A percentile compares a stretch with the other conserved stretches of the same genome.
Evolutionary conservation across 2,888 invertebrate species (phyloP).

Genomic region (Euclidia mi): DNA sequence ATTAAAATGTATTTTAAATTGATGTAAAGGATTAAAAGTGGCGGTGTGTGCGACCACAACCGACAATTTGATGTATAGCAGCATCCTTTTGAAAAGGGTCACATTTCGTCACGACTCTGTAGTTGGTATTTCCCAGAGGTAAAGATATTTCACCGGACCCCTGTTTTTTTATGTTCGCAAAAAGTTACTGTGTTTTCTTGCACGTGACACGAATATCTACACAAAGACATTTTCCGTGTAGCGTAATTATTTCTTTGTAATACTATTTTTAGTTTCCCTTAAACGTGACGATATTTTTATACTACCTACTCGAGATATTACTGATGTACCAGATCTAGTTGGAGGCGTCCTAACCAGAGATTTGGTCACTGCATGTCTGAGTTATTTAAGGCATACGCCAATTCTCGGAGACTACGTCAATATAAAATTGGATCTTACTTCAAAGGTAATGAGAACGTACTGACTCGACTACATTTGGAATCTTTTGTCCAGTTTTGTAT

Average conservation of each 20-base stretch:
- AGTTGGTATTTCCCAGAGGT: slow-evolving; percentile 58
- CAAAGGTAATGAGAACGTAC: slow-evolving; percentile 66
- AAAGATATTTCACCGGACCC: slow-evolving; percentile 53
- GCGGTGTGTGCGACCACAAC: slow-evolving; percentile 36
- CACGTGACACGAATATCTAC: slow-evolving; percentile 20
- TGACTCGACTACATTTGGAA: neutral
- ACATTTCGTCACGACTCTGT: slow-evolving; percentile 61
- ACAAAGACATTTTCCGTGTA: slow-evolving; percentile 4
- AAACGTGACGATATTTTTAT: slow-evolving; percentile 81
- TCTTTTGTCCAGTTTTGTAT: neutral
- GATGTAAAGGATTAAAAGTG: slow-evolving; percentile 53
- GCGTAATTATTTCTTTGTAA: neutral
- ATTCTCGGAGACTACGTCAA: slow-evolving; percentile 87
- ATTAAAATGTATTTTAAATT: slow-evolving; percentile 56
- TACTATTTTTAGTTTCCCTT: slow-evolving; percentile 70
- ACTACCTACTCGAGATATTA: slow-evolving; percentile 64
- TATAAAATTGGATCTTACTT: slow-evolving; percentile 87
- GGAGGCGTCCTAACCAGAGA: slow-evolving; percentile 87
- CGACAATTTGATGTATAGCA: slow-evolving; percentile 59
- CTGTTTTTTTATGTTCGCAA: slow-evolving; percentile 51
- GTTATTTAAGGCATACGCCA: slow-evolving; percentile 88
- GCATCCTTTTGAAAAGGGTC: slow-evolving; percentile 63
- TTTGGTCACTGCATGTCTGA: slow-evolving; percentile 85
- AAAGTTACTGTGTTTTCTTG: slow-evolving; percentile 47
- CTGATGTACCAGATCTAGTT: slow-evolving; percentile 74